Percentiles rank a stretch among this genome's conserved stretches.
Evolutionary conservation across 2,797 vertebrate genomes (phyloP).

Genomic region (Sphaeramia orbicularis): DNA sequence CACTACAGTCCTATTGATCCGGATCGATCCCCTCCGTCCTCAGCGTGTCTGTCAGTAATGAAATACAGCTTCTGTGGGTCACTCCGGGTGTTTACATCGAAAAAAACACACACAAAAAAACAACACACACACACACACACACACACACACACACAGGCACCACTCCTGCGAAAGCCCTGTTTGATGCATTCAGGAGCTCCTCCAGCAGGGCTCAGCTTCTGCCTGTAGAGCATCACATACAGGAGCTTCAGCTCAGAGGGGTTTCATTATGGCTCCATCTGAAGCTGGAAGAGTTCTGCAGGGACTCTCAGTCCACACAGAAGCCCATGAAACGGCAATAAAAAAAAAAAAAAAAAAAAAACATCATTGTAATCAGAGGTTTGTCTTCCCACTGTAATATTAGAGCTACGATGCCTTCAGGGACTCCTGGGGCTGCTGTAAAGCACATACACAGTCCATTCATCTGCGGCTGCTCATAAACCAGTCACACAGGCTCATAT

Average conservation of each 20-base stretch:
- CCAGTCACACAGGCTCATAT: slow-evolving; percentile 8
- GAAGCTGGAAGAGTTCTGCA: slow-evolving; percentile 37
- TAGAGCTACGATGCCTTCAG: slow-evolving; percentile 44
- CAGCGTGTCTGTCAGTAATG: slow-evolving; percentile 46
- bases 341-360: slow-evolving; percentile 29
- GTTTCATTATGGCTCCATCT: slow-evolving; percentile 30
- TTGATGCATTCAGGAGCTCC: slow-evolving; percentile 12
- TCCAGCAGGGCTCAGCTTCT: slow-evolving; percentile 16
- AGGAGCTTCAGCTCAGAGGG: slow-evolving; percentile 31
- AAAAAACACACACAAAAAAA: slow-evolving; percentile 10
- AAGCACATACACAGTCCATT: slow-evolving; percentile 45
- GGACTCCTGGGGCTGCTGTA: slow-evolving; percentile 39
- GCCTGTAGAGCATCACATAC: slow-evolving; percentile 15
- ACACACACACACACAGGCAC: too few species aligned
- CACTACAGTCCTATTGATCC: slow-evolving; percentile 59
- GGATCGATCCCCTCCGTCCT: slow-evolving; percentile 59
- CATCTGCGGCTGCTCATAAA: slow-evolving; percentile 44
- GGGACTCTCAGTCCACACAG: slow-evolving; percentile 23
- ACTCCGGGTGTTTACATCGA: slow-evolving; percentile 17
- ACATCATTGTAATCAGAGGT: slow-evolving; percentile 29
- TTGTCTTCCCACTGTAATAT: slow-evolving; percentile 40
- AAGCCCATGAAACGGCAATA: slow-evolving; percentile 37
- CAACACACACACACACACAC: too few species aligned
- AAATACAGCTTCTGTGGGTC: slow-evolving; percentile 55
- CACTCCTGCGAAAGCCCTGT: slow-evolving; percentile 17